These are phyloP conservation scores for Setipinna tenuifilis DNA, from an alignment of 2,797 vertebrate species.

Conservation along the genomic window DNA sequence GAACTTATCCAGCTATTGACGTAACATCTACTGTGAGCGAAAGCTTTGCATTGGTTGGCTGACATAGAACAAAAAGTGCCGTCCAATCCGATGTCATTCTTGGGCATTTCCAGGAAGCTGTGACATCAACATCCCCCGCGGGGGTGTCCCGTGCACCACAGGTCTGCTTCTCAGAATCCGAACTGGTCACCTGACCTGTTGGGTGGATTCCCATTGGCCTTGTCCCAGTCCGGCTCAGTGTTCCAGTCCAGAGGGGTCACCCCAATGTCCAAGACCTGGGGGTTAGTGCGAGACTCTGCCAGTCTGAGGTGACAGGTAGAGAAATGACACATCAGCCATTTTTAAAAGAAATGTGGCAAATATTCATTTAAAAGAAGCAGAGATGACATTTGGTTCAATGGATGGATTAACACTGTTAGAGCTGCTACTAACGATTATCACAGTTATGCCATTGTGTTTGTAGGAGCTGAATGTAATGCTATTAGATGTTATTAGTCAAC, in stretches of 20 bases:
- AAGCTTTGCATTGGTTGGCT: neutral
- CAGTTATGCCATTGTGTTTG: neutral
- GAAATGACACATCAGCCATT: neutral
- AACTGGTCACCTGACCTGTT: slow-evolving; percentile 76
- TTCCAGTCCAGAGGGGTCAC: slow-evolving; percentile 83
- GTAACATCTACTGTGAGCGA: slow-evolving; percentile 58
- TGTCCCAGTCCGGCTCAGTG: slow-evolving; percentile 75
- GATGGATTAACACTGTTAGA: neutral
- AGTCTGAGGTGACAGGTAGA: slow-evolving; percentile 70
- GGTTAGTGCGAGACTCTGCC: slow-evolving; percentile 91
- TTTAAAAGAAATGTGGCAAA: neutral
- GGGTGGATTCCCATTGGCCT: slow-evolving; percentile 61
- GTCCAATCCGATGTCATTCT: neutral
- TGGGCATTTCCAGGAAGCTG: neutral
- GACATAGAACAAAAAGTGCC: neutral
- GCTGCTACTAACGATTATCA: neutral
- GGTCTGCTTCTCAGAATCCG: slow-evolving; percentile 73
- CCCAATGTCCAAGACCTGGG: slow-evolving; percentile 90
- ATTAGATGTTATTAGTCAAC: neutral
- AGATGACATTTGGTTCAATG: no score
- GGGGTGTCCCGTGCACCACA: no score
- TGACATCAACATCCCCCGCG: neutral
- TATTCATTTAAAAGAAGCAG: neutral
- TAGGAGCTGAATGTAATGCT: neutral
- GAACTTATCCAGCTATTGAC: neutral